Evolutionary conservation across 2,797 vertebrate genomes (phyloP).

Genomic region (Moxostoma hubbsi): DNA sequence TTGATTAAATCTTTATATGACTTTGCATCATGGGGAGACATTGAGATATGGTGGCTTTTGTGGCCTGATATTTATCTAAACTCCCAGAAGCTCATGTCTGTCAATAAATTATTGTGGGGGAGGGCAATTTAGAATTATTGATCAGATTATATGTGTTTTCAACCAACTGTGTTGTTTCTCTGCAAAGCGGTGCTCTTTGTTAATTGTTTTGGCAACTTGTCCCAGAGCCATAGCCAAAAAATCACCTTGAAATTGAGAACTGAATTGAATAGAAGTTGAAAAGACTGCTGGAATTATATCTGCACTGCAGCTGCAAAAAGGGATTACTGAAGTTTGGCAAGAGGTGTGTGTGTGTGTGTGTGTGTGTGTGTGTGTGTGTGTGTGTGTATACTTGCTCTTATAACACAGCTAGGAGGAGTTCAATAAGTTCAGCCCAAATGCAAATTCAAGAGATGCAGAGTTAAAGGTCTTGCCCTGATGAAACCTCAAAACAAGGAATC

Average conservation of each 20-base stretch:
- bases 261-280: constrained; percentile 80
- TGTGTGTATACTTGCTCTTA: constrained; percentile 20
- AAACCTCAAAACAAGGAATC: constrained; percentile 65
- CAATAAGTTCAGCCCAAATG: constrained; percentile 79
- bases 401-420: constrained; percentile 58
- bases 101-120: constrained; percentile 41
- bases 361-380: neutral
- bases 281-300: constrained; percentile 72
- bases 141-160: neutral
- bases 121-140: neutral
- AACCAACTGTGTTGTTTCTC: constrained; percentile 26
- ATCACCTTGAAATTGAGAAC: constrained; percentile 83
- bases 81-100: constrained; percentile 9
- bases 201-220: constrained; percentile 76
- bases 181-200: constrained; percentile 67
- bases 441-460: constrained; percentile 70
- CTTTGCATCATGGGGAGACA: neutral
- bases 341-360: constrained; percentile 37
- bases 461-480: constrained; percentile 72
- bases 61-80: constrained; percentile 53
- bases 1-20: neutral
- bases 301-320: constrained; percentile 70
- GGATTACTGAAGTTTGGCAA: constrained; percentile 78
- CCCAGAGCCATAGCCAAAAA: constrained; percentile 72
- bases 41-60: constrained; percentile 9